A percentile compares a stretch with the other conserved stretches of the same genome.
Evolutionary conservation across 2,797 vertebrate species (phyloP).

Genomic region (Varecia variegata): DNA sequence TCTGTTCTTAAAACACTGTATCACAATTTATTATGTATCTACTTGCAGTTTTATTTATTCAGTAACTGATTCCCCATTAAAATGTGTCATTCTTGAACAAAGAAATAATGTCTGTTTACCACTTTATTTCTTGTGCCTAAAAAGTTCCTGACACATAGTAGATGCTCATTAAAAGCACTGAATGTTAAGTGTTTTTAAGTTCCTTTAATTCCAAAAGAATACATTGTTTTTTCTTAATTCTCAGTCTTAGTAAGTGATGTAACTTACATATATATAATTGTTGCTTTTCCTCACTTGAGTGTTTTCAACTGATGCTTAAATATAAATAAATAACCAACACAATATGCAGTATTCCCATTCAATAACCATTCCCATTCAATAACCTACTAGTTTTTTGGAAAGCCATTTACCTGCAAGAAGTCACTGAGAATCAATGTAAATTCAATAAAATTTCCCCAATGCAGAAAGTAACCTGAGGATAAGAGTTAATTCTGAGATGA

Average conservation of each 20-base stretch:
- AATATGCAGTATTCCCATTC: neutral
- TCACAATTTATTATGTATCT: neutral
- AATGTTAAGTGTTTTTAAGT: neutral
- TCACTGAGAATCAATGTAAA: neutral
- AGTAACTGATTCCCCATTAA: neutral
- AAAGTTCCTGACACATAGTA: neutral
- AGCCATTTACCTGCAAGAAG: neutral
- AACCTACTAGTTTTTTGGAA: neutral
- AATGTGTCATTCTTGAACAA: neutral
- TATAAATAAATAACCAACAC: constrained; percentile 10
- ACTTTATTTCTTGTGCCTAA: neutral
- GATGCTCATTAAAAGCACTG: neutral
- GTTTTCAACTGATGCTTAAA: neutral
- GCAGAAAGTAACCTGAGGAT: neutral
- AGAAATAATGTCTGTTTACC: neutral
- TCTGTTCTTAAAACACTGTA: neutral
- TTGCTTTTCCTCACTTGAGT: neutral
- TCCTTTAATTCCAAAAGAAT: neutral
- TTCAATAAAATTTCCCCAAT: neutral
- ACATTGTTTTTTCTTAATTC: neutral
- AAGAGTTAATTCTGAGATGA: neutral
- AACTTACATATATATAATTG: neutral
- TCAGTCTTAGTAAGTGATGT: neutral
- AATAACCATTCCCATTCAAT: neutral
- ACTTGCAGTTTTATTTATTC: neutral